A percentile compares a stretch with the other conserved stretches of the same genome.
phyloP scores from a whole-genome alignment of 2,797 vertebrate species.

The Acestrorhynchus altus region DNA sequence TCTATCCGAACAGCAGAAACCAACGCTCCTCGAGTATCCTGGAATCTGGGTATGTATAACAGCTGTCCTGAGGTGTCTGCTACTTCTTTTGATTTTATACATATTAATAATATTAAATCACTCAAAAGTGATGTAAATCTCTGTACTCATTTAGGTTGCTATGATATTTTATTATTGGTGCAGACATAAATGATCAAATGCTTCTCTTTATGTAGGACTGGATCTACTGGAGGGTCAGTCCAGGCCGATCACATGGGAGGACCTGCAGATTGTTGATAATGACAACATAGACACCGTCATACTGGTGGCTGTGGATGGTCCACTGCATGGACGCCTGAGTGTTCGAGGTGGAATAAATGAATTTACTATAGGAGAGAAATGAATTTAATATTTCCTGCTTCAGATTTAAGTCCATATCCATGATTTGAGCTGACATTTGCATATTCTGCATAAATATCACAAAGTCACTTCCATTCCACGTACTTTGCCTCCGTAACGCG shows the following conservation, averaged over 20 bases:
- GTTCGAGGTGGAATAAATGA: constrained; percentile 66
- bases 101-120: too few species aligned
- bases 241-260: constrained; percentile 72
- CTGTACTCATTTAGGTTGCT: too few species aligned
- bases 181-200: not conserved
- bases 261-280: constrained; percentile 78
- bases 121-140: not conserved
- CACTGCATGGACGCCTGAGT: constrained; percentile 68
- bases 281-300: constrained; percentile 71
- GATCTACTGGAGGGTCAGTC: constrained; percentile 78
- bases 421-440: not conserved
- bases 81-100: not conserved
- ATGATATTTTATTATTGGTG: not conserved
- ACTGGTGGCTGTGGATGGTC: constrained; percentile 76
- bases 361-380: not conserved
- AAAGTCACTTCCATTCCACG: constrained; percentile 47
- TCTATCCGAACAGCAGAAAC: constrained; percentile 78
- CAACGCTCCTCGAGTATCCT: constrained; percentile 73
- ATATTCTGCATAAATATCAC: too few species aligned
- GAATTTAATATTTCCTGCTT: constrained; percentile 59
- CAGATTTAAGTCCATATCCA: not conserved
- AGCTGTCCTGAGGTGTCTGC: not conserved
- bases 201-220: constrained; percentile 64
- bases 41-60: constrained; percentile 73
- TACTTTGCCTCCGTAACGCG: constrained; percentile 45